Percentiles rank a stretch among this genome's conserved stretches.
Conservation (phyloP, 2,797 vertebrate genomes). For the Hemibagrus guttatus region DNA sequence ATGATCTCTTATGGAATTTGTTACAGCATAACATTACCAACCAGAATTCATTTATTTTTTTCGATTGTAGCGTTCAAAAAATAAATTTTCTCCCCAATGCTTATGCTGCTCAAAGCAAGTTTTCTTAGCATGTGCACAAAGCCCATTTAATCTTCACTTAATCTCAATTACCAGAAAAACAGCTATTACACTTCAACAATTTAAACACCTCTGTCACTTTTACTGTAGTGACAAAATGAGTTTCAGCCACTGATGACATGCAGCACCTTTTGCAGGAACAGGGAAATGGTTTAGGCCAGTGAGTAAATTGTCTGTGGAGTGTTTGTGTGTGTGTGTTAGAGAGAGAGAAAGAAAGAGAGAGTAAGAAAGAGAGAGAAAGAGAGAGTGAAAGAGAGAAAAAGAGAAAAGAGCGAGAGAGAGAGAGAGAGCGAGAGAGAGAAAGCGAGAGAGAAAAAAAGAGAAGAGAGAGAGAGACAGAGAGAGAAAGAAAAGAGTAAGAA, state of each 20-base stretch:
- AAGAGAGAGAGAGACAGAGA: not conserved
- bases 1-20: not conserved
- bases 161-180: not conserved
- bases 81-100: not conserved
- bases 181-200: not conserved
- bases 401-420: no score
- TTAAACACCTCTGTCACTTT: not conserved
- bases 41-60: not conserved
- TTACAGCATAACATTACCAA: not conserved
- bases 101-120: not conserved
- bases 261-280: not conserved
- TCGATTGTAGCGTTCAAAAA: not conserved
- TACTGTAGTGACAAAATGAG: not conserved
- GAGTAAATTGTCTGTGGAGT: not conserved
- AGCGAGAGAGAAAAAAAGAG: no score
- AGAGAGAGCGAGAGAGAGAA: no score
- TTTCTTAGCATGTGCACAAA: not conserved
- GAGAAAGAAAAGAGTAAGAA: not conserved
- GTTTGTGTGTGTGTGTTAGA: not conserved
- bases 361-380: no score
- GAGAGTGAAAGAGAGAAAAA: no score
- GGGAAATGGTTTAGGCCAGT: not conserved
- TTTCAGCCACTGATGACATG: not conserved
- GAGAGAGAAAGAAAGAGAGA: not conserved
- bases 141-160: not conserved